phyloP scores from a whole-genome alignment of 2,888 invertebrate genomes.

The Eueremaeus valkanovi region DNA sequence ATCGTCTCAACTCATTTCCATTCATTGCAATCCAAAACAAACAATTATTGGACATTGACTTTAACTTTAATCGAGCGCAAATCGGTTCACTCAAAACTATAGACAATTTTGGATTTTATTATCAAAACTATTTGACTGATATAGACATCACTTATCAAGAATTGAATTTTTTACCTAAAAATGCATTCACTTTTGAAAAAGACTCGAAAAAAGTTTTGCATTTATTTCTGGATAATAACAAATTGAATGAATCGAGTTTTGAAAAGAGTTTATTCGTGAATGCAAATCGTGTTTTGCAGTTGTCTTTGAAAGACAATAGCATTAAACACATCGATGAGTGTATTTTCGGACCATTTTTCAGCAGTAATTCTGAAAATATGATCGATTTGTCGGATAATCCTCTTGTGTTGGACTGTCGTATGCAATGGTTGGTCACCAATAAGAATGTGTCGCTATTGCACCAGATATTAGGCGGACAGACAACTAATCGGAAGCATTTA shows the following conservation, averaged over 20 bases:
- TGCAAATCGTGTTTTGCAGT: background rate
- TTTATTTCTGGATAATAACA: background rate
- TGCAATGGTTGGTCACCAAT: background rate
- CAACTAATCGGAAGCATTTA: background rate
- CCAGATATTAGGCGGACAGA: constrained; percentile 4
- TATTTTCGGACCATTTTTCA: background rate
- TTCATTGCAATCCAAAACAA: background rate
- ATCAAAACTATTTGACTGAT: background rate
- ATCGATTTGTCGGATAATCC: background rate
- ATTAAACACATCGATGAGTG: background rate
- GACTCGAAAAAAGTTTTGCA: background rate
- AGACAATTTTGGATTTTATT: background rate
- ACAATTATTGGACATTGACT: background rate
- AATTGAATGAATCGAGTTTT: background rate
- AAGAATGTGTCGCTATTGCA: background rate
- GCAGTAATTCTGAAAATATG: background rate
- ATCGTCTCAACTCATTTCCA: background rate
- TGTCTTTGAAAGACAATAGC: background rate
- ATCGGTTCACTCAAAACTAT: background rate
- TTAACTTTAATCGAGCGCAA: background rate
- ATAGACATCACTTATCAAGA: constrained; percentile 7
- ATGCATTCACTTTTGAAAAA: background rate
- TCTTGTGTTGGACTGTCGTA: constrained; percentile 22
- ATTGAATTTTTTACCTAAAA: background rate
- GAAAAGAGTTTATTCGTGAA: background rate